phyloP scores from a whole-genome alignment of 2,113 vertebrate species.

The Nannospalax galili region DNA sequence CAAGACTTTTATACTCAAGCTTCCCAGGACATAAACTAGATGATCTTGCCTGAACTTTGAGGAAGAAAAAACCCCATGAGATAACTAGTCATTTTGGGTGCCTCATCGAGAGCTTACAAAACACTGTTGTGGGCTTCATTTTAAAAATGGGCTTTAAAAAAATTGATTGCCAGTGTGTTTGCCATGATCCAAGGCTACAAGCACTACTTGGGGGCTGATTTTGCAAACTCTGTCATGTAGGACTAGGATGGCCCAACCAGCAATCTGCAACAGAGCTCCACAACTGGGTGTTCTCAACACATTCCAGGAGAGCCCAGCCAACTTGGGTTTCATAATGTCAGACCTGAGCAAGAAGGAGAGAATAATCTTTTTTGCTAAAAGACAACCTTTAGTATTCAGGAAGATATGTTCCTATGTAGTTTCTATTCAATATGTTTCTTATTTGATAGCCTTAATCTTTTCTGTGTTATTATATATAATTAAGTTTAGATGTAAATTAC shows the following conservation, averaged over 20 bases:
- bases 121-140: background rate
- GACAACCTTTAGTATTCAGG: background rate
- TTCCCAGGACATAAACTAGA: background rate
- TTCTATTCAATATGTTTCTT: constrained; percentile 14
- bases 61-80: background rate
- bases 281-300: background rate
- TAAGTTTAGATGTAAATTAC: background rate
- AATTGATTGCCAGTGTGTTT: background rate
- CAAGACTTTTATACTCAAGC: background rate
- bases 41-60: background rate
- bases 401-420: background rate
- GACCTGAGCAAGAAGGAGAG: background rate
- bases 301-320: background rate
- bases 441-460: background rate
- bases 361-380: background rate
- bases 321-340: background rate
- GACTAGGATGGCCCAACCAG: background rate
- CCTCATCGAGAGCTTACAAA: background rate
- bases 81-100: background rate
- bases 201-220: background rate
- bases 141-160: background rate
- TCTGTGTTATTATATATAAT: background rate
- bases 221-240: background rate
- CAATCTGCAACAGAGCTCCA: background rate
- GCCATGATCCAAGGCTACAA: background rate